Base-by-base conservation (phyloP, 1,140 invertebrate genomes). In the Trinorchestia longiramus region DNA sequence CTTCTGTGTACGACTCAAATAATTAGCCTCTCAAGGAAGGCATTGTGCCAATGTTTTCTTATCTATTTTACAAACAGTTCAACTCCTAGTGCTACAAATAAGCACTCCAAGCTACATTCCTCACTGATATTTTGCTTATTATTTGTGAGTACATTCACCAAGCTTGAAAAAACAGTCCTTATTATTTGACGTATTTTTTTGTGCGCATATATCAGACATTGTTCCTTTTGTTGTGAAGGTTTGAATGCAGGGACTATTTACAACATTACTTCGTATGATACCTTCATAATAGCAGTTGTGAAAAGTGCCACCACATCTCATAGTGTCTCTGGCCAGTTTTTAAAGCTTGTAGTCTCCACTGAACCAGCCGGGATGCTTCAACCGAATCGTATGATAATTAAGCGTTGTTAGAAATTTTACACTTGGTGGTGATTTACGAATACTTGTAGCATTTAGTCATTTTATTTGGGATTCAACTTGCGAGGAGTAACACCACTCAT, bases 1-100 rank as follows among this genome's bases (percentile, higher is more conserved):
- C 41, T 45, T n/a, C 41, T 45, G 41, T 42, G 43, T 43, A 90
- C n/a, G 41, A 90, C 88, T 90, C 88, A 90, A 90, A 90, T 90
- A 90, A 90, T 90, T 90, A 90, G 62, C 62, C 62, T 77, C 62
- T 77, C 62, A 77, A 77, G 62, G 1, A 77, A 77, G 62, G 62
- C 28, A 11, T 77, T 77, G 62, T 77, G 62, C 36, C 62, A 77
- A 3, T 77, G 36, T 36, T 77, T 77, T 77, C 62, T 77, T 36
- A 11, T 15, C 62, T 77, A 36, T 77, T 77, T 77, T 77, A 36
- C 28, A 36, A 36, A 3, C 62, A 23, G 62, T 11, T 19, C 8
- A 36, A 77, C 62, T 77, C 28, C 28, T 28, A 77, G 11, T 77
- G 62, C 11, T 19, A 77, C 19, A 19, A 36, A 36, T 15, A 36